These are phyloP conservation scores for Dermochelys coriacea DNA, from an alignment of 2,797 vertebrate genomes.

Conservation along the genomic window DNA sequence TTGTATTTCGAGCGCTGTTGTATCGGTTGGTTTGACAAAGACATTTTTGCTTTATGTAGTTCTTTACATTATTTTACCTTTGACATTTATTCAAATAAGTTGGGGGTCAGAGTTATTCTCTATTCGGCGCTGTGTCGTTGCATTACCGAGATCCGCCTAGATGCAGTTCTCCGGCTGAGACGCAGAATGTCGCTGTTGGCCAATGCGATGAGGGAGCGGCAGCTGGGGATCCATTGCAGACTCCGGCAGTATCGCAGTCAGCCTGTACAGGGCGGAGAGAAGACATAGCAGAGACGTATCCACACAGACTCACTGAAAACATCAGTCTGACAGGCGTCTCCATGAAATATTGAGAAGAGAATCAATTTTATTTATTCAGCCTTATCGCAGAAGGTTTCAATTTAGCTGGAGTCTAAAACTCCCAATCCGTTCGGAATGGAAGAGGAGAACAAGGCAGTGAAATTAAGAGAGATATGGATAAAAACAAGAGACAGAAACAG, in stretches of 20 bases:
- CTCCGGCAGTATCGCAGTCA: neutral
- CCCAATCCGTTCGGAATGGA: neutral
- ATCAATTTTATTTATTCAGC: too few species aligned
- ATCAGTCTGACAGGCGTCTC: neutral
- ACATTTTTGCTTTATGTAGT: too few species aligned
- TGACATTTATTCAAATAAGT: too few species aligned
- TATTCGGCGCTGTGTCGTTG: too few species aligned
- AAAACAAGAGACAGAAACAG: slow-evolving; percentile 15
- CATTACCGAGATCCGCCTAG: neutral
- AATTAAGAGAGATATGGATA: too few species aligned
- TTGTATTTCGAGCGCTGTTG: too few species aligned
- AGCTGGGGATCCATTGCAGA: neutral
- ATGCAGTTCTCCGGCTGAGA: neutral
- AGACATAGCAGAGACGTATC: neutral
- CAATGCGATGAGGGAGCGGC: neutral
- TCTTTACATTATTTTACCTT: too few species aligned
- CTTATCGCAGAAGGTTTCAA: too few species aligned
- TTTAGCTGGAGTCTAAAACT: too few species aligned
- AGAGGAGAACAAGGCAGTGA: neutral
- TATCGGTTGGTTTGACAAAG: too few species aligned
- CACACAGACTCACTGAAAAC: neutral
- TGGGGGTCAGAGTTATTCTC: neutral
- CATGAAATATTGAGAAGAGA: neutral
- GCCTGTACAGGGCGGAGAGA: neutral
- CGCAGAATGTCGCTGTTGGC: slow-evolving; percentile 21